These are phyloP conservation scores for Hesperophylax magnus DNA, from an alignment of 1,140 invertebrate species.

Conservation along the genomic window DNA sequence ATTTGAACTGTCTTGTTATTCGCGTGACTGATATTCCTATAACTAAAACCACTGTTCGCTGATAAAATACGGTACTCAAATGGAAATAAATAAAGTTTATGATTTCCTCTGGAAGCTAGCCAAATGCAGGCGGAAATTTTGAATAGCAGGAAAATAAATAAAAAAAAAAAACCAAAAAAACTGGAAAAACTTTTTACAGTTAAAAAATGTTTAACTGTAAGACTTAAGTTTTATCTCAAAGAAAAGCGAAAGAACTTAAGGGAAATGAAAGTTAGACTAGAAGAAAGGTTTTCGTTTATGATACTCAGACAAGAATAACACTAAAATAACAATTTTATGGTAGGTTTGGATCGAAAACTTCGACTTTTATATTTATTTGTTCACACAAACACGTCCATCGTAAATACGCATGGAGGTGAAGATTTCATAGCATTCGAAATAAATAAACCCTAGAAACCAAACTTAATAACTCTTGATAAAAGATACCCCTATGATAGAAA, in stretches of 20 bases:
- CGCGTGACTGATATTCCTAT: neutral
- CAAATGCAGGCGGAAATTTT: slow-evolving; percentile 5
- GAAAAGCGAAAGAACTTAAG: neutral
- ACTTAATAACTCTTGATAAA: no score
- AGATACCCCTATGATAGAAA: no score
- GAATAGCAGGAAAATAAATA: neutral
- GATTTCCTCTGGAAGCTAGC: neutral
- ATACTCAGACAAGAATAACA: no score
- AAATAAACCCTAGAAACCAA: no score
- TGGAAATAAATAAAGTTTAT: neutral
- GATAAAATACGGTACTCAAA: neutral
- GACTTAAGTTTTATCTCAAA: neutral
- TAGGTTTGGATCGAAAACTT: no score
- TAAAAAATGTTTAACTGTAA: neutral
- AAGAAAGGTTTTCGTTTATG: neutral
- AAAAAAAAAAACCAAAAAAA: neutral
- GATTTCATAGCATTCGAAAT: no score
- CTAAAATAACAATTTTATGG: no score
- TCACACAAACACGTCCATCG: no score
- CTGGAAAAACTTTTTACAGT: neutral
- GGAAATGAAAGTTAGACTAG: neutral
- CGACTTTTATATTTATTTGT: no score
- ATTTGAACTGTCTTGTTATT: no score
- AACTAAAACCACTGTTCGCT: neutral
- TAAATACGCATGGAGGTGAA: no score